phyloP scores from a whole-genome alignment of 2,113 vertebrate genomes.

The Pantherophis guttatus region DNA sequence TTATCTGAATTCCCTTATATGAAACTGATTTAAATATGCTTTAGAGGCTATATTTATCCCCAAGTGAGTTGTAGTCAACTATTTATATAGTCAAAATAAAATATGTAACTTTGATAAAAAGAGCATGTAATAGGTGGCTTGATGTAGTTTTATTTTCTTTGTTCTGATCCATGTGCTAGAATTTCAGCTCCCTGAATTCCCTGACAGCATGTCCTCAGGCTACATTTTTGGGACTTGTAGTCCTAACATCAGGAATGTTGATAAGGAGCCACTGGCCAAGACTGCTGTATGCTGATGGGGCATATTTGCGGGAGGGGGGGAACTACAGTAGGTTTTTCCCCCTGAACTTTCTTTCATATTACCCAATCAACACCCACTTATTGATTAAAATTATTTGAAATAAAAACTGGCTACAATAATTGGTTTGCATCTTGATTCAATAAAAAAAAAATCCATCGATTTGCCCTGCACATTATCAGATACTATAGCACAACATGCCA shows the following conservation, averaged over 20 bases:
- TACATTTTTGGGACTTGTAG: not conserved
- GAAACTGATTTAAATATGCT: not conserved
- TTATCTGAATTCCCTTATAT: not conserved
- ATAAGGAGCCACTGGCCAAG: not conserved
- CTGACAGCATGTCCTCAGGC: not conserved
- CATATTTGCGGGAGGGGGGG: not conserved
- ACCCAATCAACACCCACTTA: slow-evolving; percentile 2
- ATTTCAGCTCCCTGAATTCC: not conserved
- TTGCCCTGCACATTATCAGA: slow-evolving; percentile 76
- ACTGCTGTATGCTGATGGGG: not conserved
- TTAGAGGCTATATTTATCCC: not conserved
- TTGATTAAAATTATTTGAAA: not conserved
- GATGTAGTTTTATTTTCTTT: not conserved
- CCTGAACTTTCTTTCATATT: not conserved
- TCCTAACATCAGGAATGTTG: not conserved
- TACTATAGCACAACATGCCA: slow-evolving; percentile 76
- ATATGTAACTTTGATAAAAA: slow-evolving; percentile 1
- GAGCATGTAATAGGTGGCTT: not conserved
- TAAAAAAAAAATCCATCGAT: slow-evolving; percentile 31
- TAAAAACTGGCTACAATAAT: slow-evolving; percentile 21
- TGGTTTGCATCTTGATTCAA: slow-evolving; percentile 18
- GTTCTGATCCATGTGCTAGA: not conserved
- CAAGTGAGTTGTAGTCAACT: accelerated
- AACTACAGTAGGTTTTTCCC: not conserved
- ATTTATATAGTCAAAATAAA: slow-evolving; percentile 9